Conservation (phyloP, 2,888 invertebrate genomes). For the Rosalia funebris region DNA sequence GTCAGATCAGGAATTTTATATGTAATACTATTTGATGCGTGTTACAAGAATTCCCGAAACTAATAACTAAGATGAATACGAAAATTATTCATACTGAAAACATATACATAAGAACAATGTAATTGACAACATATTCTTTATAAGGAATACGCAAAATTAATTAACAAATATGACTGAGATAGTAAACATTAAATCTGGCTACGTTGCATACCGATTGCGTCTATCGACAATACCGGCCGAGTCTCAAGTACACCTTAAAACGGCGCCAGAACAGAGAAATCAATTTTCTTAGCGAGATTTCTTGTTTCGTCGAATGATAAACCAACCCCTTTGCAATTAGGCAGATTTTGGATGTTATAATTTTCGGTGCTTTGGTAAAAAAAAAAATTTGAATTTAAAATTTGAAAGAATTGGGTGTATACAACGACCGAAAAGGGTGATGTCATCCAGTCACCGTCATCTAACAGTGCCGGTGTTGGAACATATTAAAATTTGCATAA, state of each 20-base stretch:
- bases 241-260: constrained; percentile 14
- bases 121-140: no score
- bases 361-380: background rate
- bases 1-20: no score
- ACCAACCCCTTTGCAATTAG: constrained; percentile 23
- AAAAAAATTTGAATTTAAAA: constrained; percentile 16
- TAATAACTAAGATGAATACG: no score
- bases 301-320: constrained; percentile 8
- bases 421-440: constrained; percentile 30
- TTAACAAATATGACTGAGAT: no score
- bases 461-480: background rate
- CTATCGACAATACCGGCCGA: constrained; percentile 29
- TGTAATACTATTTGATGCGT: no score
- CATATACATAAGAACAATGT: no score
- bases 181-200: no score
- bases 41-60: no score
- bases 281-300: constrained; percentile 8
- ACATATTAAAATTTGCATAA: constrained; percentile 13
- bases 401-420: constrained; percentile 20
- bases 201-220: constrained; percentile 5
- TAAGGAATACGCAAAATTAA: no score
- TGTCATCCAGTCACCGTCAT: constrained; percentile 14
- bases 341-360: background rate
- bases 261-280: constrained; percentile 28
- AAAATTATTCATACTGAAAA: no score